Evolutionary conservation across 2,797 vertebrate species (phyloP), one percentile per base, ranked within the genome.

Genomic region (Valencia hispanica): DNA sequence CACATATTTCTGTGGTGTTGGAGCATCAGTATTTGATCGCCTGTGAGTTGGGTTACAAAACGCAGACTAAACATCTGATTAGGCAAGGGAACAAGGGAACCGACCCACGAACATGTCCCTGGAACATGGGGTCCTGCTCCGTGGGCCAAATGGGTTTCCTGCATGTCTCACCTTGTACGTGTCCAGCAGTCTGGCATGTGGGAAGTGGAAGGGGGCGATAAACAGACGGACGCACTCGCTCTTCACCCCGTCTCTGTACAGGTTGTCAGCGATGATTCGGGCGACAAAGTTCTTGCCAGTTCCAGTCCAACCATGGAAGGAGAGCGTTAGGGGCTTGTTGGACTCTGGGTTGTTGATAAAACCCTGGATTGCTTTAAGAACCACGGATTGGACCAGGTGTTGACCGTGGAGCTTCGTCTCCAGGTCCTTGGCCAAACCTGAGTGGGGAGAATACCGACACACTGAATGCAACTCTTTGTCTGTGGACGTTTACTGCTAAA

Each of bases 221-320:
- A 99, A 98, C 85, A 97, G 85, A 61, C 93, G 93, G 78, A 98
- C 97, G 25, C 98, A 99, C 83, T 96, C 93, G 0, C 97, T 99
- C 92, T 93, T 96, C 83, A 97, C 93, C 70, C 97, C 98, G 0
- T 98, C 97, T 36, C 91, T 95, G 87, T 96, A 99, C 65, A 99
- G 94, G 90, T 97, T 97, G 79, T 96, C 95, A 0, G 97, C 96
- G 45, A 99, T 93, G 87, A 99, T 91, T 68, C 96, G 94, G 0
- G 97, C 96, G 90, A 98, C 97, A 4, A 97, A 97, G 94, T 98
- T 99, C 95, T 99, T 99, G 75, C 98, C 98, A 0, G 98, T 99
- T 69, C 98, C 98, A 0, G 98, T 98, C 97, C 98, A 99, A 86
- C 98, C 98, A 0, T 99, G 97, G 93, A 99, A 98, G 1, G 97